Percentiles rank a stretch among this genome's conserved stretches.
phyloP scores from a whole-genome alignment of 2,888 invertebrate species.

The Corythucha ciliata region DNA sequence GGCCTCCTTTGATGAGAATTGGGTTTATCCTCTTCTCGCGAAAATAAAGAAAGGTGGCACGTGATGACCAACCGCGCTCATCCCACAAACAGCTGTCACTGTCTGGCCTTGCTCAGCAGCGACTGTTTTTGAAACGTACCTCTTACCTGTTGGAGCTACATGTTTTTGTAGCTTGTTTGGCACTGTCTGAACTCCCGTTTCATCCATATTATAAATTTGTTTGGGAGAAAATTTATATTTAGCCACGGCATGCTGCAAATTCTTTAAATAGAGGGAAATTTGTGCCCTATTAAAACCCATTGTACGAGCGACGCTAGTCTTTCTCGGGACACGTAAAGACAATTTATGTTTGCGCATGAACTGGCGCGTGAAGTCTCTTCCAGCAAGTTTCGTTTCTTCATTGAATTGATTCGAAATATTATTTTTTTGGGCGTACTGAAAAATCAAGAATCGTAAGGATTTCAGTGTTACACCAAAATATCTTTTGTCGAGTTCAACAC shows the following conservation, averaged over 20 bases:
- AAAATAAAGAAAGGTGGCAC: constrained; percentile 29
- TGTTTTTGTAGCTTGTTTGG: constrained; percentile 1
- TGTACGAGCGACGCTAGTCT: constrained; percentile 1
- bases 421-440: neutral
- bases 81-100: constrained; percentile 23
- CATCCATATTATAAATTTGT: constrained; percentile 10
- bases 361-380: constrained; percentile 3
- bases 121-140: constrained; percentile 1
- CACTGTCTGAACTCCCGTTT: neutral
- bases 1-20: constrained; percentile 16
- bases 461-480: constrained; percentile 9
- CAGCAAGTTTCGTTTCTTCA: neutral
- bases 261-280: neutral
- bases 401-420: constrained; percentile 5
- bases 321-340: constrained; percentile 6
- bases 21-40: constrained; percentile 21
- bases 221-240: constrained; percentile 2
- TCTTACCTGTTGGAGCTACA: constrained; percentile 1
- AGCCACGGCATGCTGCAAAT: neutral
- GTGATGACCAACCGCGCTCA: constrained; percentile 20
- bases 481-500: neutral
- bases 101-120: constrained; percentile 7
- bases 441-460: constrained; percentile 2
- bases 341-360: neutral
- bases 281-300: constrained; percentile 3